Evolutionary conservation across 2,797 vertebrate species (phyloP).

Genomic region (Helostoma temminkii): DNA sequence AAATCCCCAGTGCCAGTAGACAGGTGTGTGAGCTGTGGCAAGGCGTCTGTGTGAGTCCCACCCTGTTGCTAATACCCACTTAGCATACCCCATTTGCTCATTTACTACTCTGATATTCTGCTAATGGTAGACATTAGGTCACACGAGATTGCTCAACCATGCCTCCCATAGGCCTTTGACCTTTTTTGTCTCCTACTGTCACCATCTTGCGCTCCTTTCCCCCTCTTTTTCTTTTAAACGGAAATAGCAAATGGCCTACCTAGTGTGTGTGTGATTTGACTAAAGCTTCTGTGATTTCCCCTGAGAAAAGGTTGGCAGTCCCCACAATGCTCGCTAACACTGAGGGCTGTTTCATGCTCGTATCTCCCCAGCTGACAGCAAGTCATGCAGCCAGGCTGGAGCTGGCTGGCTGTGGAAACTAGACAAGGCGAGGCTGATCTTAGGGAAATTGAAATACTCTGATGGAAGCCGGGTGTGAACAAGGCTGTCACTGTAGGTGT

Average conservation of each 20-base stretch:
- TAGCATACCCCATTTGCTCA: constrained; percentile 74
- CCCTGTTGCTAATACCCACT: constrained; percentile 72
- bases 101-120: constrained; percentile 62
- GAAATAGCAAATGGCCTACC: constrained; percentile 70
- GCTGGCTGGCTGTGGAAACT: constrained; percentile 60
- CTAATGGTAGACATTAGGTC: constrained; percentile 69
- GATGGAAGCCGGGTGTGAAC: constrained; percentile 74
- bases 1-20: constrained; percentile 56
- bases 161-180: constrained; percentile 64
- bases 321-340: constrained; percentile 65
- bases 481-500: constrained; percentile 73
- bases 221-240: constrained; percentile 41
- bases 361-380: constrained; percentile 77
- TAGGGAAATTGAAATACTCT: constrained; percentile 78
- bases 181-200: constrained; percentile 49
- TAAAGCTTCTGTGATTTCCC: constrained; percentile 83
- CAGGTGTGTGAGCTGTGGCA: constrained; percentile 67
- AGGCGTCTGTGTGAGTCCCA: constrained; percentile 41
- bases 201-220: constrained; percentile 19
- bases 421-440: constrained; percentile 72
- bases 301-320: constrained; percentile 74
- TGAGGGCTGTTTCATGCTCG: constrained; percentile 72
- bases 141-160: constrained; percentile 46
- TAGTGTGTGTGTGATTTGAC: constrained; percentile 77
- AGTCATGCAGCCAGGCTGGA: constrained; percentile 56